These are phyloP conservation scores for Metellina segmentata DNA, from an alignment of 2,888 invertebrate species.

Conservation along the genomic window DNA sequence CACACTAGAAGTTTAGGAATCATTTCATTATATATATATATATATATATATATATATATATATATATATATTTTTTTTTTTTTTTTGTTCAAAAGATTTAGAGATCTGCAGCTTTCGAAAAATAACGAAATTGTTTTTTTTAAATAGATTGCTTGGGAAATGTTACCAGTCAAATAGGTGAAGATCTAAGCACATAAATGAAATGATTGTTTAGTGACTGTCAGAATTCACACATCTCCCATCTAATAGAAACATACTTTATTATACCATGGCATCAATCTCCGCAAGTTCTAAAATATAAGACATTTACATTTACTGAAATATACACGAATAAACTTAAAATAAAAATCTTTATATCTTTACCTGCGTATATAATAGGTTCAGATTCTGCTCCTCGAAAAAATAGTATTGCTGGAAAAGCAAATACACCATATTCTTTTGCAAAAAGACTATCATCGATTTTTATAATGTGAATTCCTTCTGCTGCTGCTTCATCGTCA, in stretches of 20 bases:
- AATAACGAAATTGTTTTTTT: too few relatives aligned
- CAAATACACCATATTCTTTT: slow-evolving; percentile 93
- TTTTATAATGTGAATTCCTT: slow-evolving; percentile 95
- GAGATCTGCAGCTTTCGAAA: too few relatives aligned
- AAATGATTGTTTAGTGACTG: too few relatives aligned
- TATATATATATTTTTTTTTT: too few relatives aligned
- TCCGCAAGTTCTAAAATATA: neutral
- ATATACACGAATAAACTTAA: neutral
- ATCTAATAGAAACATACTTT: neutral
- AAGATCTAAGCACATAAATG: too few relatives aligned
- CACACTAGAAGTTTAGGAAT: too few relatives aligned
- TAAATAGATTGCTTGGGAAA: too few relatives aligned
- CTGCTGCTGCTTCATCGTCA: slow-evolving; percentile 93
- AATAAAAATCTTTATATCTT: neutral
- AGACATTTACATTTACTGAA: neutral
- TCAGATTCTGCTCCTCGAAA: slow-evolving; percentile 90
- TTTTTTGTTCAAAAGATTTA: too few relatives aligned
- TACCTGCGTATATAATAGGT: slow-evolving; percentile 94
- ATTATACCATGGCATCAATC: neutral
- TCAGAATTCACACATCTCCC: too few relatives aligned
- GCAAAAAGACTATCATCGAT: slow-evolving; percentile 93
- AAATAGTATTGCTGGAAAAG: slow-evolving; percentile 93
- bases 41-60: too few relatives aligned
- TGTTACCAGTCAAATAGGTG: too few relatives aligned
- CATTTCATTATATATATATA: too few relatives aligned